Base-by-base conservation (phyloP, 2,113 vertebrate genomes). In the Calyptommatus sinebrachiatus region DNA sequence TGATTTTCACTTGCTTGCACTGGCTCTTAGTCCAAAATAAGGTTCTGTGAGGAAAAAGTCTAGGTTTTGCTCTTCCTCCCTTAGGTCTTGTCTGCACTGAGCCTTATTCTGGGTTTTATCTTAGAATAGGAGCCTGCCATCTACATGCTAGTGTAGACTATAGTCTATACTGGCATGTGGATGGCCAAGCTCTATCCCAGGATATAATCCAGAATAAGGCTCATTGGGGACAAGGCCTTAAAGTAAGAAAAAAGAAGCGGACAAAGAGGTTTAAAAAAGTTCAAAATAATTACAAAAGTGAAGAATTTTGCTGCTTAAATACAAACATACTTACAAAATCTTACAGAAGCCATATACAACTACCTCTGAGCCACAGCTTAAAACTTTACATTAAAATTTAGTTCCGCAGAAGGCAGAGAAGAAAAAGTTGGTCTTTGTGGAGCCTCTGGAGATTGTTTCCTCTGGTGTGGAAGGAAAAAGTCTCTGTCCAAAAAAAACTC, bases 301-400 rank as follows among this genome's bases (percentile, higher is more conserved):
- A 0, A n/a, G 77, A 86, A 91, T 84, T 86, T 87, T 77, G 84
- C 90, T 84, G 95, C 93, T 98, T 98, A 98, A 97, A 98, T 98
- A 99, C 96, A 98, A 98, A 99, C 96, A 97, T 97, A 97, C 95
- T 97, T 97, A 97, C 95, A 98, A 97, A 96, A 96, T 96, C 93
- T 96, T 96, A 97, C 95, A 96, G 91, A 94, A 87, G 93, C 89
- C 97, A 97, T 98, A 95, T 98, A 98, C 97, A 98, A 91, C 85
- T 86, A 88, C 85, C 84, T 89, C 84, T 76, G 67, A 81, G 67
- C 60, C 73, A 81, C 35, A 81, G 75, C 89, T 86, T 83, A 88
- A 41, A 93, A 92, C 91, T 84, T 90, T 82, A 89, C 86, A 82
- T 71, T 16, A 88, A 26, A 69, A 63, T 80, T 88, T 79, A 84